phyloP scores from a whole-genome alignment of 2,113 vertebrate genomes.

The Nothobranchius furzeri region DNA sequence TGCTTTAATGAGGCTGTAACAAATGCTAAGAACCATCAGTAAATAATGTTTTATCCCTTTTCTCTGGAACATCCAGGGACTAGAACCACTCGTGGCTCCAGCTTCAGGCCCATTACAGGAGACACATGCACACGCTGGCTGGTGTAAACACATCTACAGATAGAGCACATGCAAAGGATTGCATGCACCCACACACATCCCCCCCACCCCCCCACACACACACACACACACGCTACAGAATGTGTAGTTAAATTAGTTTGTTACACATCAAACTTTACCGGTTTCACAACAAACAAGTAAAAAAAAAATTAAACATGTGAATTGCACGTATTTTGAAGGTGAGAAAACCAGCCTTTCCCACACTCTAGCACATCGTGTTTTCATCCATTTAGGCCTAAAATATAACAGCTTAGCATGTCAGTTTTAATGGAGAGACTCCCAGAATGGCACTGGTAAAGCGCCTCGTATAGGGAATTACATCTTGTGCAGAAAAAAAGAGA shows the following conservation, averaged over 20 bases:
- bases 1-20: slow-evolving; percentile 14
- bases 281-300: slow-evolving; percentile 37
- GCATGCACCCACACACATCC: slow-evolving; percentile 27
- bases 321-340: slow-evolving; percentile 28
- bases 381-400: slow-evolving; percentile 1
- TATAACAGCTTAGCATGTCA: slow-evolving; percentile 4
- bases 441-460: background rate
- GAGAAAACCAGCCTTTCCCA: slow-evolving; percentile 33
- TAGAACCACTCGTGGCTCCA: slow-evolving; percentile 24
- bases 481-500: background rate
- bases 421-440: slow-evolving; percentile 2
- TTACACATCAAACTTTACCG: slow-evolving; percentile 3
- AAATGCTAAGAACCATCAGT: slow-evolving; percentile 64
- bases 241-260: slow-evolving; percentile 15
- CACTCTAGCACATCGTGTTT: slow-evolving; percentile 9
- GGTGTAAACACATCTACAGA: slow-evolving; percentile 13
- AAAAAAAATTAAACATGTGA: slow-evolving; percentile 11
- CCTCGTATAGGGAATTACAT: background rate
- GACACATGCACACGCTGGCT: background rate
- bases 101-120: slow-evolving; percentile 27
- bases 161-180: slow-evolving; percentile 52
- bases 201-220: slow-evolving; percentile 12
- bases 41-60: slow-evolving; percentile 52
- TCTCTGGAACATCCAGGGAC: slow-evolving; percentile 47
- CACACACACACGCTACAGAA: slow-evolving; percentile 1